Base-by-base conservation (phyloP, 1,140 invertebrate genomes). In the Bombus waltoni region DNA sequence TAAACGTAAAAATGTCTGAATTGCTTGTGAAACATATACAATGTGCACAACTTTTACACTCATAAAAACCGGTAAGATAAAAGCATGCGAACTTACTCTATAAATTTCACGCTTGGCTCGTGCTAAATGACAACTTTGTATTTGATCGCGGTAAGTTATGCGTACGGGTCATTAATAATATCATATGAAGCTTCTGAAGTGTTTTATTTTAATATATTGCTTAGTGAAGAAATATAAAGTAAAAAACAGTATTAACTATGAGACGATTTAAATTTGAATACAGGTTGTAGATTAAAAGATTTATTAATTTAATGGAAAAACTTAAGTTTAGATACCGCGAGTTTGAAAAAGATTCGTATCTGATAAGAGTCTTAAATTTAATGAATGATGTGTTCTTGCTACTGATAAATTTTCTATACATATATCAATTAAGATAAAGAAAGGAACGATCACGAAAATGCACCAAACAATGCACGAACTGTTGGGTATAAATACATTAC, bases 51-150 rank as follows among this genome's bases (percentile, higher is more conserved):
- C 57, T 32, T 72, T 47, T 40, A 25, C 13, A 5, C 15, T 1
- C 25, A 40, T 40, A 35, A 18, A 35, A 44, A 47, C 22, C 22
- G 2, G 71, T 57, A 53, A 53, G 18, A 53, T 53, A 53, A 53
- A 53, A 53, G 6, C 18, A 53, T 53, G 47, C 47, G 47, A 62
- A 42, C n/a, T 11, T 73, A 28, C 9, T 44, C 22, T 62, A 65
- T 73, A 62, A 73, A 81, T 81, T 59, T 59, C 28, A 59, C 22
- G 38, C 8, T 81, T 38, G 44, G n/a, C 22, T 72, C 32, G 11
- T 25, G 32, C 6, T 44, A 47, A 42, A 47, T 71, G n/a, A 47
- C 57, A 74, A 28, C 25, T 82, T 75, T 47, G 53, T 32, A 47
- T 57, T 25, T 40, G 9, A 18, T 38, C 44, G 9, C 25, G 15